Evolutionary conservation across 2,888 invertebrate species (phyloP).

Genomic region (Drosophila meridionalis): DNA sequence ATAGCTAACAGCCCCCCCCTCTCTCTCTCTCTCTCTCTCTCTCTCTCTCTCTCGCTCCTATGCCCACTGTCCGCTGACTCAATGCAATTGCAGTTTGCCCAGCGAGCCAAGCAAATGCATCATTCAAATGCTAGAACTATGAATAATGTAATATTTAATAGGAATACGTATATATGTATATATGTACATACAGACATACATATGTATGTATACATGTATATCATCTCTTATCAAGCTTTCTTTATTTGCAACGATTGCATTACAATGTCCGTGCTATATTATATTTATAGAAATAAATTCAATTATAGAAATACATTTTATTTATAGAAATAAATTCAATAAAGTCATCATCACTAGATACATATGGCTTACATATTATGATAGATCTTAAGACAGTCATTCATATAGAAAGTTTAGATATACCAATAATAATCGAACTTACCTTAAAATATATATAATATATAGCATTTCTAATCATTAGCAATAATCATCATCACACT

Average conservation of each 20-base stretch:
- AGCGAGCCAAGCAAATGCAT: slow-evolving; percentile 16
- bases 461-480: too few species aligned
- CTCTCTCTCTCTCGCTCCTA: not conserved
- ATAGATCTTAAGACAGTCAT: too few species aligned
- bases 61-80: slow-evolving; percentile 41
- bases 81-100: slow-evolving; percentile 47
- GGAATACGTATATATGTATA: not conserved
- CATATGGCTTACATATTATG: too few species aligned
- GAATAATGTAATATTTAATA: not conserved
- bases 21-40: not conserved
- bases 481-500: too few species aligned
- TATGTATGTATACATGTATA: not conserved
- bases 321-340: not conserved
- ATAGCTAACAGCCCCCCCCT: slow-evolving; percentile 5
- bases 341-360: too few species aligned
- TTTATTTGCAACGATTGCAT: not conserved
- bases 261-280: not conserved
- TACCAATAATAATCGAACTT: too few species aligned
- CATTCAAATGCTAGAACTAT: not conserved
- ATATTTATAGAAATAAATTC: not conserved
- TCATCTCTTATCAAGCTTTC: not conserved
- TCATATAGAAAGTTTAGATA: too few species aligned
- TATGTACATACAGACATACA: not conserved
- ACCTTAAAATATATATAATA: too few species aligned
- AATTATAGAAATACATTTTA: not conserved